A percentile compares a stretch with the other conserved stretches of the same genome.
These are phyloP conservation scores for Hirtodrosophila trivittata DNA, from an alignment of 2,888 invertebrate genomes.

Conservation along the genomic window DNA sequence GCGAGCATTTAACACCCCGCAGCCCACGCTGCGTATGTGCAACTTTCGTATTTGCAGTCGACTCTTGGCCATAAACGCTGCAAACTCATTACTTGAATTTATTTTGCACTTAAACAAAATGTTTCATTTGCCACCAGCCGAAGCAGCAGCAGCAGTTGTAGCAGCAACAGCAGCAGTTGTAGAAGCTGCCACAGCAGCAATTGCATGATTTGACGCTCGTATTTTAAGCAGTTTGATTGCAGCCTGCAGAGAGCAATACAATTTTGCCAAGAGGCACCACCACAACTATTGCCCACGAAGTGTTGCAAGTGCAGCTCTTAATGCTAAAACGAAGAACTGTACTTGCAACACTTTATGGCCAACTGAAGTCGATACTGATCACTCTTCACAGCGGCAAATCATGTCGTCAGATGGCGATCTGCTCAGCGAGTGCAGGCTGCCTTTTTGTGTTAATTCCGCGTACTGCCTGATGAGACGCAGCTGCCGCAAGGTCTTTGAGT, in stretches of 20 bases:
- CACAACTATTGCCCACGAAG: constrained; percentile 9
- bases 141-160: constrained; percentile 7
- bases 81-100: constrained; percentile 79
- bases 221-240: constrained; percentile 4
- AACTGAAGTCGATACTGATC: too few relatives aligned
- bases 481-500: background rate
- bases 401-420: too few relatives aligned
- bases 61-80: constrained; percentile 53
- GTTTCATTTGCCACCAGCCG: constrained; percentile 67
- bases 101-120: constrained; percentile 79
- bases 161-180: background rate
- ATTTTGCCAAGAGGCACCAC: background rate
- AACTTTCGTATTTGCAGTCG: constrained; percentile 30
- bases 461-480: constrained; percentile 26
- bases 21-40: constrained; percentile 50
- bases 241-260: background rate
- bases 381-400: too few relatives aligned
- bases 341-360: constrained; percentile 24
- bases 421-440: too few relatives aligned
- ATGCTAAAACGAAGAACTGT: background rate
- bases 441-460: too few relatives aligned
- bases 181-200: background rate
- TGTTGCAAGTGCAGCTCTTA: constrained; percentile 24
- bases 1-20: constrained; percentile 68
- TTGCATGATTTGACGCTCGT: constrained; percentile 43